These are phyloP conservation scores for Sarcophaga variegata DNA, from an alignment of 2,888 invertebrate species.

Conservation along the genomic window DNA sequence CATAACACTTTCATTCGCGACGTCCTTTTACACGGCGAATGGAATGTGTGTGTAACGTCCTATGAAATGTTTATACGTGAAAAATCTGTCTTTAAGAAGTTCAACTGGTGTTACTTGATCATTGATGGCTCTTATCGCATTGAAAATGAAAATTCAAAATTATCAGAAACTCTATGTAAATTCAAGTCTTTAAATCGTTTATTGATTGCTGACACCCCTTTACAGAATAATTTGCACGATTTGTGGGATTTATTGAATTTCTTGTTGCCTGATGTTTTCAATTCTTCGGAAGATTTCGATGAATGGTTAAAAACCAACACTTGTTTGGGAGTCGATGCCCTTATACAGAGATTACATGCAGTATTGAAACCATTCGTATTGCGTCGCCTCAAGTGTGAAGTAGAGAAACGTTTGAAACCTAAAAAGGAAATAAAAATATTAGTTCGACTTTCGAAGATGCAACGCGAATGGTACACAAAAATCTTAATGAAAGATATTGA, in stretches of 20 bases:
- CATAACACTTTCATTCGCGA: constrained; percentile 84
- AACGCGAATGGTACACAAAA: constrained; percentile 99
- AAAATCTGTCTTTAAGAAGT: constrained; percentile 97
- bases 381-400: constrained; percentile 97
- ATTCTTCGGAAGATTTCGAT: constrained; percentile 90
- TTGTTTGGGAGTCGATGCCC: constrained; percentile 93
- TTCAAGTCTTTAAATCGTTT: constrained; percentile 98
- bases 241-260: constrained; percentile 99
- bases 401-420: constrained; percentile 97
- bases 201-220: constrained; percentile 96
- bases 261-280: constrained; percentile 98
- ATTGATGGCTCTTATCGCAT: constrained; percentile 99
- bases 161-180: constrained; percentile 97
- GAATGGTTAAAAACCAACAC: constrained; percentile 98
- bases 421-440: constrained; percentile 99
- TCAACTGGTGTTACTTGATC: constrained; percentile 99
- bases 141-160: constrained; percentile 99
- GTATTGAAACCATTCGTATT: constrained; percentile 97
- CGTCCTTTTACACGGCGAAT: constrained; percentile 95
- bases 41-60: constrained; percentile 99
- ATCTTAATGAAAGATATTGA: constrained; percentile 99
- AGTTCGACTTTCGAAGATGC: constrained; percentile 99
- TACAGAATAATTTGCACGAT: constrained; percentile 99
- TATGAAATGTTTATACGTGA: constrained; percentile 99
- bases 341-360: constrained; percentile 96